A percentile compares a stretch with the other conserved stretches of the same genome.
Evolutionary conservation across 2,797 vertebrate genomes (phyloP).

Genomic region (Silurus lanzhouensis): DNA sequence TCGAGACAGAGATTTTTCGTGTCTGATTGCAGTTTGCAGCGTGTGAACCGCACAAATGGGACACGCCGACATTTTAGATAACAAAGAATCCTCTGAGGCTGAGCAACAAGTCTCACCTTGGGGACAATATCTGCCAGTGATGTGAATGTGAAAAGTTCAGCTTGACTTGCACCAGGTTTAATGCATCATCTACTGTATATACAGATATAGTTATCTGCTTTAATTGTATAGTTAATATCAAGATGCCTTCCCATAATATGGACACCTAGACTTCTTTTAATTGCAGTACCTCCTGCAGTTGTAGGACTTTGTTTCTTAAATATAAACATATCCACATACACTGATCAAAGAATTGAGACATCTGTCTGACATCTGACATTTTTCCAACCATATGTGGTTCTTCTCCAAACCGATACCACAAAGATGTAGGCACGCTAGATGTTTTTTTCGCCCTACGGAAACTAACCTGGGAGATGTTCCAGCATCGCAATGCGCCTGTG

Average conservation of each 20-base stretch:
- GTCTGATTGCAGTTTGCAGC: slow-evolving; percentile 27
- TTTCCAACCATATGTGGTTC: too few species aligned
- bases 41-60: slow-evolving; percentile 25
- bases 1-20: slow-evolving; percentile 23
- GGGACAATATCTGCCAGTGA: neutral
- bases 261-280: neutral
- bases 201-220: neutral
- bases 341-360: too few species aligned
- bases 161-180: neutral
- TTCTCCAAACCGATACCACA: too few species aligned
- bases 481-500: too few species aligned
- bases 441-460: too few species aligned
- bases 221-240: neutral
- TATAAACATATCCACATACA: neutral
- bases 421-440: too few species aligned
- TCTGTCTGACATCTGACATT: too few species aligned
- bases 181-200: neutral
- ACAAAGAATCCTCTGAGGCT: slow-evolving; percentile 18
- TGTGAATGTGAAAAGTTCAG: slow-evolving; percentile 3
- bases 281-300: neutral
- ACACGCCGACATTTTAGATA: slow-evolving; percentile 25
- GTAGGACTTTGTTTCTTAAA: neutral
- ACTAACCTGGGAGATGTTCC: too few species aligned
- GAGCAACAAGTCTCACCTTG: slow-evolving; percentile 3
- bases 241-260: neutral